These are phyloP conservation scores for Lipophrys pholis DNA, from an alignment of 2,113 vertebrate species.

Conservation along the genomic window DNA sequence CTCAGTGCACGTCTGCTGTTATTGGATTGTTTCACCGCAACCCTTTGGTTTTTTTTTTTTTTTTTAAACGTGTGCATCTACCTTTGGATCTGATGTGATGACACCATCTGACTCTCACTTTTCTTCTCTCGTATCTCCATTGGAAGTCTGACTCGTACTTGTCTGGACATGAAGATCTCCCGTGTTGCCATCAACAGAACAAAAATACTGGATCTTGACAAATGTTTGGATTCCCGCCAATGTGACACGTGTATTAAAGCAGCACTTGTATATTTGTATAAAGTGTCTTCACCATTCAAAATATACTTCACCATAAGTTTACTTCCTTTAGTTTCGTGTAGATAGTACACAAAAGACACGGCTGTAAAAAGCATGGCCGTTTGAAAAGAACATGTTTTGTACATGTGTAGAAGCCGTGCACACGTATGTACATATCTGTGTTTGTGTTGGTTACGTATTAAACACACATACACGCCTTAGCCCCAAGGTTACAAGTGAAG, in stretches of 20 bases:
- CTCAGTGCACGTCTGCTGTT: slow-evolving; percentile 48
- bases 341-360: slow-evolving; percentile 3
- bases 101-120: slow-evolving; percentile 55
- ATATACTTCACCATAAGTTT: background rate
- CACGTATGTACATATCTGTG: slow-evolving; percentile 37
- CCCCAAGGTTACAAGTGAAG: slow-evolving; percentile 57
- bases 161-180: slow-evolving; percentile 61
- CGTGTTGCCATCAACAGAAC: slow-evolving; percentile 36
- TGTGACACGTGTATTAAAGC: background rate
- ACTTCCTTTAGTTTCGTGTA: background rate
- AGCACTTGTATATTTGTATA: slow-evolving; percentile 1
- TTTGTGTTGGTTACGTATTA: slow-evolving; percentile 71
- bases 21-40: slow-evolving; percentile 49
- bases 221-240: slow-evolving; percentile 19
- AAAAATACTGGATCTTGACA: slow-evolving; percentile 23
- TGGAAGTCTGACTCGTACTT: slow-evolving; percentile 55
- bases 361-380: background rate
- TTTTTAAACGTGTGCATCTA: slow-evolving; percentile 31
- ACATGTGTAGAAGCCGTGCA: slow-evolving; percentile 9
- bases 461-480: slow-evolving; percentile 62
- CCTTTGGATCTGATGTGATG: slow-evolving; percentile 50
- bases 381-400: slow-evolving; percentile 26
- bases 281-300: background rate
- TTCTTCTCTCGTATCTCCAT: slow-evolving; percentile 44
- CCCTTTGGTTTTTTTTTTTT: background rate